These are phyloP conservation scores for Geotrypetes seraphini DNA, from an alignment of 2,797 vertebrate genomes.

Conservation along the genomic window DNA sequence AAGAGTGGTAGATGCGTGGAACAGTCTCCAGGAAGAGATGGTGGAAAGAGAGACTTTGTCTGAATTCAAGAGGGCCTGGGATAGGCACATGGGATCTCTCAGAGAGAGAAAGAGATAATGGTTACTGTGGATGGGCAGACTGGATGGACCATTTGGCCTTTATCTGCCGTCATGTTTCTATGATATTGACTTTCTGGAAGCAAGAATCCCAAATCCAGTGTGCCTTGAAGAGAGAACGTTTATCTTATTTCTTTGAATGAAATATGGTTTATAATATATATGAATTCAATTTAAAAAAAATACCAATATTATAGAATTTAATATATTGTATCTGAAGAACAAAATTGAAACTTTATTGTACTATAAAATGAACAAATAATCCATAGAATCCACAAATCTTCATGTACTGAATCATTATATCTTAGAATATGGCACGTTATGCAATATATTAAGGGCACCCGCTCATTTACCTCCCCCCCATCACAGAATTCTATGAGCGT, in stretches of 20 bases:
- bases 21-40: too few species aligned
- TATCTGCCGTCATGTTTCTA: too few species aligned
- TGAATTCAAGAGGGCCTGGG: too few species aligned
- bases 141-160: too few species aligned
- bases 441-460: conserved; percentile 7
- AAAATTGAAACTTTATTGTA: conserved; percentile 10
- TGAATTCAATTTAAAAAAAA: too few species aligned
- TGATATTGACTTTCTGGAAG: conserved; percentile 9
- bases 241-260: conserved; percentile 4
- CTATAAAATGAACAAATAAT: conserved; percentile 17
- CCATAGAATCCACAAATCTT: conserved; percentile 2
- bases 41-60: too few species aligned
- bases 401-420: conserved; percentile 17
- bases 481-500: too few species aligned
- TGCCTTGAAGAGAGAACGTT: neutral
- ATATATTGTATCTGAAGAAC: conserved; percentile 11
- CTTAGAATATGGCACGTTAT: conserved; percentile 15
- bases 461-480: too few species aligned
- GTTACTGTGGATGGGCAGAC: too few species aligned
- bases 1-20: too few species aligned
- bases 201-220: conserved; percentile 13
- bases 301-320: neutral
- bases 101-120: too few species aligned
- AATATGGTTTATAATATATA: neutral
- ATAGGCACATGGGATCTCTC: too few species aligned